These are phyloP conservation scores for Numenius arquata DNA, from an alignment of 2,113 vertebrate species.

Conservation along the genomic window DNA sequence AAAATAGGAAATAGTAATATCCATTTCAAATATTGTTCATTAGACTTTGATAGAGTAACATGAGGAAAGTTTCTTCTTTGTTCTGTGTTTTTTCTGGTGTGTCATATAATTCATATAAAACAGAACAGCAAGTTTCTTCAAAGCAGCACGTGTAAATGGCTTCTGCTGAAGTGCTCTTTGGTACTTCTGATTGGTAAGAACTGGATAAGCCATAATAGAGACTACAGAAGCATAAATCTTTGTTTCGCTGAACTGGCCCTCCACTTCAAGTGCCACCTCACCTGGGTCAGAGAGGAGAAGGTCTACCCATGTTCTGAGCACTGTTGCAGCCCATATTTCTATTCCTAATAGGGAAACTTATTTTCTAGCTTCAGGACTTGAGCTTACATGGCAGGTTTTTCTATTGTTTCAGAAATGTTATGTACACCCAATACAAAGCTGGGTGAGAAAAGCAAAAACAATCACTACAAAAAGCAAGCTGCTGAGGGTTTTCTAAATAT, in stretches of 20 bases:
- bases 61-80: neutral
- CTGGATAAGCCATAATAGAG: neutral
- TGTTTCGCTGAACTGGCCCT: neutral
- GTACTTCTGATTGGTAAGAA: neutral
- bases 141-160: neutral
- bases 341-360: neutral
- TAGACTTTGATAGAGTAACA: neutral
- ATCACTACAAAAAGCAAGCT: neutral
- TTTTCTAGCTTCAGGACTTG: neutral
- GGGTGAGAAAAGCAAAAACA: neutral
- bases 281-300: neutral
- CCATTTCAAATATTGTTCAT: neutral
- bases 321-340: neutral
- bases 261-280: neutral
- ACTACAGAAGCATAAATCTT: neutral
- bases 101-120: neutral
- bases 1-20: neutral
- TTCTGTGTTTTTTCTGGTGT: neutral
- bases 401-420: neutral
- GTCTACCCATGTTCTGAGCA: neutral
- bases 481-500: neutral
- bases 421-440: neutral
- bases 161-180: neutral
- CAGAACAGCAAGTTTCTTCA: neutral
- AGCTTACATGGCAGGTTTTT: neutral